A percentile compares a stretch with the other conserved stretches of the same genome.
phyloP scores from a whole-genome alignment of 2,888 invertebrate species.

The Anthoptus insignis region DNA sequence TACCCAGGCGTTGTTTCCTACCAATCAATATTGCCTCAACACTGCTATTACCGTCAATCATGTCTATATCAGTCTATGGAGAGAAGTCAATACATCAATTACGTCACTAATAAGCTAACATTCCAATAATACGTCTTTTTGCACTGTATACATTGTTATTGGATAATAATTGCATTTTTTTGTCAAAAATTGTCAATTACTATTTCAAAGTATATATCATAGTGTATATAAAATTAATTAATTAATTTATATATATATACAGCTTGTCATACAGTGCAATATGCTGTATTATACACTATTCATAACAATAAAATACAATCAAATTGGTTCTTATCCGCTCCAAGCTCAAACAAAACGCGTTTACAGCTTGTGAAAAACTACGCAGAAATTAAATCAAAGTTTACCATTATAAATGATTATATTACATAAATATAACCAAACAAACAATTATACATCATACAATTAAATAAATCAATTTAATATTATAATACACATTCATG shows the following conservation, averaged over 20 bases:
- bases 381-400: conserved; percentile 15
- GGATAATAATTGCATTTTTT: too few relatives aligned
- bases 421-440: neutral
- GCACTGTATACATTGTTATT: too few relatives aligned
- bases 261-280: conserved; percentile 13
- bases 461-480: conserved; percentile 12
- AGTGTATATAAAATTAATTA: too few relatives aligned
- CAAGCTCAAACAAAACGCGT: conserved; percentile 54
- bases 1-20: too few relatives aligned
- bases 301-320: conserved; percentile 62
- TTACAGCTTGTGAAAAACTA: conserved; percentile 59
- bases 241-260: neutral
- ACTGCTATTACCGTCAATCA: conserved; percentile 35
- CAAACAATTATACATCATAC: neutral
- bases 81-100: conserved; percentile 44
- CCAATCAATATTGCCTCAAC: conserved; percentile 33
- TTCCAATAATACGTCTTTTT: conserved; percentile 14
- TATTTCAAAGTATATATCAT: too few relatives aligned
- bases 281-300: conserved; percentile 17
- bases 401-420: neutral
- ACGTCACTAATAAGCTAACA: conserved; percentile 50
- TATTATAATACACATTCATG: neutral
- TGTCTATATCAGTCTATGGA: conserved; percentile 46
- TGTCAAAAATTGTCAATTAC: too few relatives aligned
- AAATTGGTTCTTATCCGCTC: conserved; percentile 62